Evolutionary conservation across 2,888 invertebrate species (phyloP).

Genomic region (Copidosoma aretas): DNA sequence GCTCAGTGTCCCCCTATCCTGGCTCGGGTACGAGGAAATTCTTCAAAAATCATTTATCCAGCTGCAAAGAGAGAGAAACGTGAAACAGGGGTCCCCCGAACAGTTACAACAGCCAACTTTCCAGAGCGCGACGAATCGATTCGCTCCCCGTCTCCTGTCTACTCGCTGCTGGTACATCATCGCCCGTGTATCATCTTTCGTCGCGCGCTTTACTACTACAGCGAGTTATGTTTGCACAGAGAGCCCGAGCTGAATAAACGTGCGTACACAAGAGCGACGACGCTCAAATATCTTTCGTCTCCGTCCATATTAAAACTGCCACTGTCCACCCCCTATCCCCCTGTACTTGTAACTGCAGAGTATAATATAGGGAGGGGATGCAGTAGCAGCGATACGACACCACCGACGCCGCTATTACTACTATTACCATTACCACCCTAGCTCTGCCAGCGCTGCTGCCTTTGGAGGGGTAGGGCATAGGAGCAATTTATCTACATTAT

Average conservation of each 20-base stretch:
- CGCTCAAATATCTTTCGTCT: neutral
- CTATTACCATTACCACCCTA: no score
- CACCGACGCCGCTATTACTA: neutral
- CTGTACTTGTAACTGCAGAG: neutral
- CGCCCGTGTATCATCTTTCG: slow-evolving; percentile 38
- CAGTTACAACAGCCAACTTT: neutral
- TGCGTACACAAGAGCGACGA: no score
- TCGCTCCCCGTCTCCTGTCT: slow-evolving; percentile 16
- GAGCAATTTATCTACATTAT: slow-evolving; percentile 62
- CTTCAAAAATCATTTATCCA: slow-evolving; percentile 31
- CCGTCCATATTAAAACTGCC: slow-evolving; percentile 31
- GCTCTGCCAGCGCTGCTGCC: slow-evolving; percentile 12
- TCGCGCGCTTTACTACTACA: slow-evolving; percentile 17
- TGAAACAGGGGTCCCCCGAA: neutral
- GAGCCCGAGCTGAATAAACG: slow-evolving; percentile 13
- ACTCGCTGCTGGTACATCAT: slow-evolving; percentile 10
- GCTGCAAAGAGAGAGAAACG: neutral
- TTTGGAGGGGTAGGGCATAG: slow-evolving; percentile 36
- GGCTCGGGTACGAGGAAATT: no score
- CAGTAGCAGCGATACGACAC: slow-evolving; percentile 8
- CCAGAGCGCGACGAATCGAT: slow-evolving; percentile 32
- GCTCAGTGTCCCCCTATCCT: neutral
- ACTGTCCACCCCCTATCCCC: neutral
- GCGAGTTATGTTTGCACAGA: slow-evolving; percentile 27
- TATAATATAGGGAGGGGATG: slow-evolving; percentile 1